Conservation (phyloP, 2,113 vertebrate species). For the Hyaena hyaena region DNA sequence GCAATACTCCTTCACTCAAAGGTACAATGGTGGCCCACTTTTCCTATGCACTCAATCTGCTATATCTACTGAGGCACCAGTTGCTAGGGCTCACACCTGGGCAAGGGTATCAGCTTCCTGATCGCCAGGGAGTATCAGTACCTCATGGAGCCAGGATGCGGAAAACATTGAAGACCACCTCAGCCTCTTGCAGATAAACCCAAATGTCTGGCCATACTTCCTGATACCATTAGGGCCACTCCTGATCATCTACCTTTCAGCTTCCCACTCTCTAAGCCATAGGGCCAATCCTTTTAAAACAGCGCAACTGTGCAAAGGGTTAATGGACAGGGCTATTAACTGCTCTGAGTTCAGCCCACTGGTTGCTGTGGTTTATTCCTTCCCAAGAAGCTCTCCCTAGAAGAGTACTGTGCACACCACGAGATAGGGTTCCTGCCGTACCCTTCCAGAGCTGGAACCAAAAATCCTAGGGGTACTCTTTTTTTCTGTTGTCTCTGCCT, state of each 20-base stretch:
- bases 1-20: too few relatives aligned
- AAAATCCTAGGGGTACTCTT: background rate
- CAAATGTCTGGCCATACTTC: background rate
- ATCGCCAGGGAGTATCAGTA: too few relatives aligned
- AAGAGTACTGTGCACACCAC: background rate
- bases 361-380: background rate
- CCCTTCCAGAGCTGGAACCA: background rate
- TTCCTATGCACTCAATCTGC: too few relatives aligned
- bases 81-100: too few relatives aligned
- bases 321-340: background rate
- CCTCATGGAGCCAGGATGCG: background rate
- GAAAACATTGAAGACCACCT: background rate
- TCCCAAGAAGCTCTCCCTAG: background rate
- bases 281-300: background rate
- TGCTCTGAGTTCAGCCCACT: background rate
- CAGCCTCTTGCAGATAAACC: background rate
- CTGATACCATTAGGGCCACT: background rate
- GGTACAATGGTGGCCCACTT: too few relatives aligned
- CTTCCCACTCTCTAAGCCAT: background rate
- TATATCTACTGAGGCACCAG: too few relatives aligned
- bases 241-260: background rate
- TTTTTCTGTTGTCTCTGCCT: background rate
- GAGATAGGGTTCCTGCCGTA: too few relatives aligned
- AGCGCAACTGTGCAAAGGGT: background rate
- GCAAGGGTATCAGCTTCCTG: too few relatives aligned